Evolutionary conservation across 2,888 invertebrate species (phyloP), one percentile per base, ranked within the genome.

Genomic region (Ormia ochracea): DNA sequence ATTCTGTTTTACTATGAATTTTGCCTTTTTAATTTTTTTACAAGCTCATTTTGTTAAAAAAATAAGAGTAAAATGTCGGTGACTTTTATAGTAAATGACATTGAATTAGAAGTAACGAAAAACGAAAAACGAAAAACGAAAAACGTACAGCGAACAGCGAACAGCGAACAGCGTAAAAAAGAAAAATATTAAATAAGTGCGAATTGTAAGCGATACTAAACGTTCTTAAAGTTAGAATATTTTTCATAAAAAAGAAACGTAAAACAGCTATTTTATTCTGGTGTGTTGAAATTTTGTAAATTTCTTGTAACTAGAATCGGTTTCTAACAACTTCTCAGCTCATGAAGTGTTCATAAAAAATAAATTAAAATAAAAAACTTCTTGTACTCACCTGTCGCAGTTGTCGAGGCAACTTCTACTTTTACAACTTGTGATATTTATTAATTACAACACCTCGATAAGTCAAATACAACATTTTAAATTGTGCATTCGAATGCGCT

Each of bases 31-130:
- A 31, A 31, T 9, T 45, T 54, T 59, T 43, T 43, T 48, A 12
- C 3, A 43, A 63, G 56, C 10, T 38, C 26, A 63, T 36, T 73
- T 45, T 73, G 43, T 17, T 10, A 17, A 41, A 31, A 48, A 72
- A 72, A 65, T 63, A 79, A 75, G 69, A 79, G 73, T 78, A 68
- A 68, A 73, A 69, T 69, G 76, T 76, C 76, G 76, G 76, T 76
- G 78, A 78, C 78, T 78, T 78, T 68, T 79, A 45, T 75, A 69
- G 74, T 59, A 70, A 79, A 79, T 79, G 79, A 75, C 79, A 79
- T 79, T 79, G 79, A 78, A 68, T 73, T 36, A 17, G 45, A 45
- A 66, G 59, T 54, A 66, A 36, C 21, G 52, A 61, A 52, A 38
- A 41, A 23, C 33, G 31, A 38, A 7, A n/a, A n/a, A n/a, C n/a